Conservation (phyloP, 2,888 invertebrate genomes). For the Coleophora flavipennella region DNA sequence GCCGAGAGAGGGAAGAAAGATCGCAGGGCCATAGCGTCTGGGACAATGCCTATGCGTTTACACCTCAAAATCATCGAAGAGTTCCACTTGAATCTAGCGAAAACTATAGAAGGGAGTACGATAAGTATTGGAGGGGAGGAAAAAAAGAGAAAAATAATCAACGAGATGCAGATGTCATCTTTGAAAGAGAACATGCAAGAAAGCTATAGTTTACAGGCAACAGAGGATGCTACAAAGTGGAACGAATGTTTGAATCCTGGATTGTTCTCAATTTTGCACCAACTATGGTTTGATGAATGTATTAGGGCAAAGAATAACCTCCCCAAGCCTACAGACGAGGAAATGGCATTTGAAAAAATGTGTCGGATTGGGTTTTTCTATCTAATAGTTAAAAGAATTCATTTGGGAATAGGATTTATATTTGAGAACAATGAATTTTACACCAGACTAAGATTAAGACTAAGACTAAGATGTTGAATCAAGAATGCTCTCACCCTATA, state of each 20-base stretch:
- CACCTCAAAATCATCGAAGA: neutral
- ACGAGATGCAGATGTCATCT: neutral
- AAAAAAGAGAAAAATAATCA: neutral
- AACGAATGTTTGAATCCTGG: neutral
- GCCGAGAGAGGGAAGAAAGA: neutral
- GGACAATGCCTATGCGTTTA: neutral
- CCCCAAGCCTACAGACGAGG: neutral
- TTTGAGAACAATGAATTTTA: neutral
- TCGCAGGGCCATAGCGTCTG: neutral
- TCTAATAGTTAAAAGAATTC: neutral
- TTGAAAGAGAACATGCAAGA: neutral
- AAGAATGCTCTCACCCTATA: neutral
- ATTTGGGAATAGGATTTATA: neutral
- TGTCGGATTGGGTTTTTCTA: neutral
- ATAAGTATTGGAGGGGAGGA: neutral
- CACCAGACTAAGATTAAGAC: neutral
- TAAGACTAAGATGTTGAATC: conserved; percentile 1
- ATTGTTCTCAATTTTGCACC: neutral
- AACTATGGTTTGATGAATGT: neutral
- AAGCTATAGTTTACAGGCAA: too few relatives aligned
- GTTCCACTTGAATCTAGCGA: neutral
- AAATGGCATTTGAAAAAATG: neutral
- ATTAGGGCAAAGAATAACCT: neutral
- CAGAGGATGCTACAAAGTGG: too few relatives aligned
- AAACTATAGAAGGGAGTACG: neutral